Evolutionary conservation across 2,888 invertebrate species (phyloP), one percentile per base, ranked within the genome.

Genomic region (Luperina testacea): DNA sequence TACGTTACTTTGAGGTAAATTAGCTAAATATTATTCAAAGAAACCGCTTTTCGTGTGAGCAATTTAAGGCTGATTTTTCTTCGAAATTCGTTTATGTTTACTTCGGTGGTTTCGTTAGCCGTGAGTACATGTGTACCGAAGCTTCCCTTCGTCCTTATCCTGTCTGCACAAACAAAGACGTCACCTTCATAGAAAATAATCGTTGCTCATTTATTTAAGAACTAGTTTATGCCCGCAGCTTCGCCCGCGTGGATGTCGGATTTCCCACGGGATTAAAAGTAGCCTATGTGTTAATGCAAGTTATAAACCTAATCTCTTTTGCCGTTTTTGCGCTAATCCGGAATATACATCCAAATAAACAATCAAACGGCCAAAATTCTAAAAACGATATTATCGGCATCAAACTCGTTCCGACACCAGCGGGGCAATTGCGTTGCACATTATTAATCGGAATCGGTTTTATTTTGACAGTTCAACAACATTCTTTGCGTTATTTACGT

Each of bases 111-210:
- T 24, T 65, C 24, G 27, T 20, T 45, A 7, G 5, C 15, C 8
- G 27, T 65, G 17, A 69, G 83, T 79, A 32, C 72, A 38, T 13
- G 32, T 42, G 59, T 59, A 83, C 69, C 42, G 32, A 76, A 32
- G n/a, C 27, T 63, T 72, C 9, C 20, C 13, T 57, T 59, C 15
- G 76, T 64, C 71, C 80, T 83, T 67, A 74, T 45, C 48, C 45
- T 48, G 51, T 32, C 84, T 32, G 2, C 4, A 61, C 17, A 71
- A 63, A 76, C 80, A 77, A 53, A 74, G 57, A 9, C 59, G 68
- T 72, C 80, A 77, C 17, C 32, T 51, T 76, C 42, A 61, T 83
- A 27, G n/a, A 13, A 63, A 51, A 70, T 83, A 72, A 84, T 69
- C 64, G 53, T 24, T 51, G 5, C 42, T 75, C 32, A 77, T 84